These are phyloP conservation scores for Brachyhypopomus gauderio DNA, from an alignment of 2,113 vertebrate genomes.

Conservation along the genomic window DNA sequence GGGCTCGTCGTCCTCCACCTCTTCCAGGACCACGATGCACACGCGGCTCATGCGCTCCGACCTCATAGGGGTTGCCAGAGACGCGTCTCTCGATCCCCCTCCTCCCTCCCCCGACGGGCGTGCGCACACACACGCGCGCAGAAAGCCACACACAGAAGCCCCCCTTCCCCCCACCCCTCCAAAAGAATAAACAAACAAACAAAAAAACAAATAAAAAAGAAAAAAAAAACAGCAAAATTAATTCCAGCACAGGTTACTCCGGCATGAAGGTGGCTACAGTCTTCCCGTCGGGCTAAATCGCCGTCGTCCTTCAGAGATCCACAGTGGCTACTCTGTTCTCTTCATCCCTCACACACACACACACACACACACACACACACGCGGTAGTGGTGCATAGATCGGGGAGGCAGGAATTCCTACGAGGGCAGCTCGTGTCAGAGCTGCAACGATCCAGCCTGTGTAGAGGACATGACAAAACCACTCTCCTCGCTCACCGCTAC, in stretches of 20 bases:
- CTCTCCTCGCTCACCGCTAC: not conserved
- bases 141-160: not conserved
- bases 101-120: not conserved
- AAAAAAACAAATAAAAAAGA: not conserved
- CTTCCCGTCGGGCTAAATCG: not conserved
- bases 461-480: conserved; percentile 22
- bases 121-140: not conserved
- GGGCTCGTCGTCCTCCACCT: conserved; percentile 87
- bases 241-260: conserved; percentile 1
- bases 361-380: not conserved
- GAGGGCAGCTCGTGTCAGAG: conserved; percentile 19
- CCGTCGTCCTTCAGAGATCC: not conserved
- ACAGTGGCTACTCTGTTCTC: not conserved
- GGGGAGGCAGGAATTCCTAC: conserved; percentile 41
- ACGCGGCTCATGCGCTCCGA: conserved; percentile 90
- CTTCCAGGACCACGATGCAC: conserved; percentile 96
- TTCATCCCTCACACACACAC: conserved; percentile 1
- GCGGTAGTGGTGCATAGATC: not conserved
- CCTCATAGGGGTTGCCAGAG: conserved; percentile 68
- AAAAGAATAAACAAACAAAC: not conserved
- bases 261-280: not conserved
- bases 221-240: not conserved
- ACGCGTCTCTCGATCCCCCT: not conserved
- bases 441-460: conserved; percentile 39
- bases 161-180: not conserved